These are phyloP conservation scores for Macrobrachium nipponense DNA, from an alignment of 1,140 invertebrate genomes.

Conservation along the genomic window DNA sequence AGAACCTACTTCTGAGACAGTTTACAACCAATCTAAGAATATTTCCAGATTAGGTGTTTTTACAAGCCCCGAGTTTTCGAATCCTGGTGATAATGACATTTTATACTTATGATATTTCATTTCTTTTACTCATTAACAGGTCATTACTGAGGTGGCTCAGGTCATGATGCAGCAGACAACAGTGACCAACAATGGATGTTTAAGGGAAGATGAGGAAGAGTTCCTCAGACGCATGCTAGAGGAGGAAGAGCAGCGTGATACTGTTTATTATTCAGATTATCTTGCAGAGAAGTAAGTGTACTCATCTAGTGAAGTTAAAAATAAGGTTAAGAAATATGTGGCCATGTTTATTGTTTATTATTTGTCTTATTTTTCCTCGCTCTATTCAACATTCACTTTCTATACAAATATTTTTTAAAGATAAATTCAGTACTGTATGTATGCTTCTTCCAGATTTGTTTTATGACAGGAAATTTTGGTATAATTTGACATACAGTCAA, in stretches of 20 bases:
- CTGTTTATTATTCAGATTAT: conserved; percentile 51
- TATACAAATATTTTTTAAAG: not conserved
- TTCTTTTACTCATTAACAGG: conserved; percentile 8
- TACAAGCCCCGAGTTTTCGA: no score
- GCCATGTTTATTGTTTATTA: no score
- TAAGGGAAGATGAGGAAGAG: conserved; percentile 53
- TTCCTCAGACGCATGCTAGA: conserved; percentile 43
- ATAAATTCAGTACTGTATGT: no score
- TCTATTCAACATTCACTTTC: not conserved
- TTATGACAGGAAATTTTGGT: no score
- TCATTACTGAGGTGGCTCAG: conserved; percentile 42
- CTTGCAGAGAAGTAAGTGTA: conserved; percentile 42
- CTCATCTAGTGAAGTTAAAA: not conserved
- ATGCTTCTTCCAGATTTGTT: no score
- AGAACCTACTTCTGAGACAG: no score
- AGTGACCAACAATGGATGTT: conserved; percentile 3
- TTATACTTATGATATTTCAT: no score
- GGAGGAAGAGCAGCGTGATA: conserved; percentile 47
- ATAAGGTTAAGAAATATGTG: not conserved
- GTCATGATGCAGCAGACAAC: conserved; percentile 41
- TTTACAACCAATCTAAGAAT: no score
- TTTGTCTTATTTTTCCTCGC: not conserved
- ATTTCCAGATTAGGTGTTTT: no score
- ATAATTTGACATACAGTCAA: no score
- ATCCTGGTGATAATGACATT: no score